Evolutionary conservation across 2,888 invertebrate genomes (phyloP).

Genomic region (Pilophorus perplexus): DNA sequence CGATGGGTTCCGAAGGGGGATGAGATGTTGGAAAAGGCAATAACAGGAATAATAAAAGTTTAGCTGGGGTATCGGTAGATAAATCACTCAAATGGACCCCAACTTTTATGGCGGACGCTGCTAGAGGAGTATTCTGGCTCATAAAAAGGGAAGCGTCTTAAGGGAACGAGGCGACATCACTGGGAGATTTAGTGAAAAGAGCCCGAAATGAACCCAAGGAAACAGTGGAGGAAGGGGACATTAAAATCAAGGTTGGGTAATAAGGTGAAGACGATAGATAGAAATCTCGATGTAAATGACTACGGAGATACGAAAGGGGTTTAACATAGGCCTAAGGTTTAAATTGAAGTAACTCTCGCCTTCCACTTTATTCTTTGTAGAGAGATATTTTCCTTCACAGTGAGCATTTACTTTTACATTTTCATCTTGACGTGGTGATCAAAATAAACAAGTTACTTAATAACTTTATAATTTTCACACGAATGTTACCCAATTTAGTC

Average conservation of each 20-base stretch:
- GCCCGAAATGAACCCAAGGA: conserved; percentile 14
- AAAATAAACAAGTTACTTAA: too few relatives aligned
- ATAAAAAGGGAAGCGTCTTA: conserved; percentile 24
- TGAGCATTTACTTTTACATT: too few relatives aligned
- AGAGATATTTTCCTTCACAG: too few relatives aligned
- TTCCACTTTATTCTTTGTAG: too few relatives aligned
- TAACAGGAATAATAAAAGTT: conserved; percentile 39
- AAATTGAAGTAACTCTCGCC: too few relatives aligned
- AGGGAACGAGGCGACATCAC: conserved; percentile 19
- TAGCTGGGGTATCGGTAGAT: conserved; percentile 30
- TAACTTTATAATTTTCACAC: too few relatives aligned
- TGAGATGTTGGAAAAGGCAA: conserved; percentile 35
- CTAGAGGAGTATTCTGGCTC: conserved; percentile 18
- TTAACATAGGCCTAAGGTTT: too few relatives aligned
- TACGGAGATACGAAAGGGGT: too few relatives aligned
- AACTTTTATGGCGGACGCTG: conserved; percentile 31
- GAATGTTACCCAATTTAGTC: too few relatives aligned
- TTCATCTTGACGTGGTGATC: too few relatives aligned
- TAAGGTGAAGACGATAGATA: conserved; percentile 3
- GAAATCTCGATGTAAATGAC: background rate
- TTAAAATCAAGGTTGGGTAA: conserved; percentile 15
- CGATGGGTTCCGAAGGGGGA: conserved; percentile 15
- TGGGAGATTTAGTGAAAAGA: conserved; percentile 28
- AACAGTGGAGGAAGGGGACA: conserved; percentile 9
- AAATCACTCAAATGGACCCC: conserved; percentile 39